Base-by-base conservation (phyloP, 2,888 invertebrate genomes). In the Watsonalla binaria region DNA sequence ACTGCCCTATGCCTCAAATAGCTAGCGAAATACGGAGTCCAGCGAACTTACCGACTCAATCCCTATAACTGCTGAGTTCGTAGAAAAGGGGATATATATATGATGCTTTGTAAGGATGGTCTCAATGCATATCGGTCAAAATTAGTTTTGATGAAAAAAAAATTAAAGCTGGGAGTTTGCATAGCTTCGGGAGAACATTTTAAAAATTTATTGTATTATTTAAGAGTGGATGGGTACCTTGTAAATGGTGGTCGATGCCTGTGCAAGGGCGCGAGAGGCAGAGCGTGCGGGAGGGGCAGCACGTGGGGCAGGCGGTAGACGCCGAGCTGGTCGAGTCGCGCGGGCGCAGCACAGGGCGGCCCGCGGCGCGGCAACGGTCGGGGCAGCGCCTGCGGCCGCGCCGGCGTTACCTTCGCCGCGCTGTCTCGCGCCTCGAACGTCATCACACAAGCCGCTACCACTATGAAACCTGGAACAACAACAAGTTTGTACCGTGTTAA, bases 351-450 rank as follows among this genome's bases (percentile, higher is more conserved):
- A 83, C 92, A 84, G 67, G 89, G 65, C 67, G 89, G 70, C 65
- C 92, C 72, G 70, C 92, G 74, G 60, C 92, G 68, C 61, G 90
- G 78, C n/a, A 91, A 72, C 7, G 92, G 92, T 8, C 92, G 90
- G 6, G 92, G 91, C 58, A 92, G 76, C 49, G 92, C 80, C 54
- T 90, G 89, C 59, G 91, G 78, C 68, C 92, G 92, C 39, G 96
- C 96, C 0, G 97, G 97, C 13, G 97, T 96, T 52, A 98, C 96
- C 55, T 89, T 89, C 0, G 98, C 97, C 0, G 98, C 97, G 59
- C 97, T 97, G 84, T 99, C 99, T 5, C 98, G 93, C 0, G 98
- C 97, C 79, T 99, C 99, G 78, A 99, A 98, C n/a, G 98, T 99
- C 96, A 99, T 97, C 52, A 99, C 99, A 78, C 98, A 98, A 0